Base-by-base conservation (phyloP, 2,797 vertebrate species). In the Lutjanus argentimaculatus region DNA sequence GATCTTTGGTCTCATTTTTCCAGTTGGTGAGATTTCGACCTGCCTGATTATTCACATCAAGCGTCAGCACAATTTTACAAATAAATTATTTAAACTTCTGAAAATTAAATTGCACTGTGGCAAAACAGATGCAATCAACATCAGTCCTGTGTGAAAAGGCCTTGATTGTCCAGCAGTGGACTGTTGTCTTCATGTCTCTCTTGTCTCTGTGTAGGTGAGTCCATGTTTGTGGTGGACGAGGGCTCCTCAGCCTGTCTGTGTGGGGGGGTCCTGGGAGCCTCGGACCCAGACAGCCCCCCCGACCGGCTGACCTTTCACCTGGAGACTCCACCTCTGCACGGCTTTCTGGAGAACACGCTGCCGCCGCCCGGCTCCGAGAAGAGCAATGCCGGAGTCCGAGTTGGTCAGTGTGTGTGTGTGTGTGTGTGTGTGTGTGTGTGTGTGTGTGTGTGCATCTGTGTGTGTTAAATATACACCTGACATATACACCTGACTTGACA, bases 291-390 rank as follows among this genome's bases (percentile, higher is more conserved):
- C 90, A 95, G 92, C 14, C 40, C 88, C 48, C 70, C 85, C 0
- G 90, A 96, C 40, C 88, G 93, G 42, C 88, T 96, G 59, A 91
- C 92, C 63, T 96, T 97, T 85, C 81, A 82, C 40, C 85, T 96
- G 87, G 95, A 97, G 70, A 90, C 84, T 13, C 89, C 77, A 0
- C 93, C 92, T 42, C 85, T 92, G 7, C 88, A 93, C 0, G 93
- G 93, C 45, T 96, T 95, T 81, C 84, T 96, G 79, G 94, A 96
- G 87, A 97, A 96, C 89, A 91, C 85, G 17, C 91, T 96, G 87
- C 94, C 91, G 0, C 67, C 88, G 8, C 92, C 91, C 0, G 95
- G 92, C 5, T 95, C 90, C 0, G 89, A 97, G 91, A 96, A 97
- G 80, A 96, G 92, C 77, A 94, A 72, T 61, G 90, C 85, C 7